phyloP scores from a whole-genome alignment of 2,797 vertebrate species.

The Kryptolebias ocellatus region DNA sequence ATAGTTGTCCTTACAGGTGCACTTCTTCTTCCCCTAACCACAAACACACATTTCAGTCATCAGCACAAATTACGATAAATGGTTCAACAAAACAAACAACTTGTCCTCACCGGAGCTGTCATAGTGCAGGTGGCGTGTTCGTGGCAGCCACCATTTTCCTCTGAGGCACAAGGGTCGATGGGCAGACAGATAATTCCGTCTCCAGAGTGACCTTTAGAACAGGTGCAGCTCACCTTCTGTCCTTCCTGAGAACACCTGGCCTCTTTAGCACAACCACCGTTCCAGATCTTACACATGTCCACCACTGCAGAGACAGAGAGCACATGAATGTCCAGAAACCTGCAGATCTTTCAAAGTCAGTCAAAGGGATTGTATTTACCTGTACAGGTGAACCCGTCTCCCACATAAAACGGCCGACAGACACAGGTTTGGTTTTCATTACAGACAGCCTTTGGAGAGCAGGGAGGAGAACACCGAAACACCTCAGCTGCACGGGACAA shows the following conservation, averaged over 20 bases:
- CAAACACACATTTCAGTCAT: conserved; percentile 8
- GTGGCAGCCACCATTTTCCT: conserved; percentile 88
- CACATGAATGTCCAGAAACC: conserved; percentile 56
- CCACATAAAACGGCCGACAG: conserved; percentile 87
- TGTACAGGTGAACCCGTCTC: conserved; percentile 89
- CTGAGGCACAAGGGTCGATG: conserved; percentile 84
- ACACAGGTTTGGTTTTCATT: conserved; percentile 87
- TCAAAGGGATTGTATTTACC: conserved; percentile 72
- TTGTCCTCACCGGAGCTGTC: conserved; percentile 85
- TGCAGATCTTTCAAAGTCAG: conserved; percentile 35
- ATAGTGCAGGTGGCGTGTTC: conserved; percentile 91
- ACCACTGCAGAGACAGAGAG: conserved; percentile 72
- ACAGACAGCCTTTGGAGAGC: conserved; percentile 87
- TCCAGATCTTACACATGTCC: conserved; percentile 87
- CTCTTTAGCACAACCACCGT: conserved; percentile 86
- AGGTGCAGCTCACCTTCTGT: conserved; percentile 86
- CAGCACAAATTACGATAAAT: background rate
- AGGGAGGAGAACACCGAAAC: conserved; percentile 82
- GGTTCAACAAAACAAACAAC: background rate
- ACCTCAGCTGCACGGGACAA: conserved; percentile 68
- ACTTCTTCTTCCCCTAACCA: conserved; percentile 85
- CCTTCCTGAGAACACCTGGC: conserved; percentile 85
- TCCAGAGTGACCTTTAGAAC: conserved; percentile 84
- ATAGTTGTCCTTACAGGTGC: conserved; percentile 87
- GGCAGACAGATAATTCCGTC: conserved; percentile 87